Base-by-base conservation (phyloP, 37 sponge, comb jelly and placozoan genomes). In the Ephydatia muelleri region DNA sequence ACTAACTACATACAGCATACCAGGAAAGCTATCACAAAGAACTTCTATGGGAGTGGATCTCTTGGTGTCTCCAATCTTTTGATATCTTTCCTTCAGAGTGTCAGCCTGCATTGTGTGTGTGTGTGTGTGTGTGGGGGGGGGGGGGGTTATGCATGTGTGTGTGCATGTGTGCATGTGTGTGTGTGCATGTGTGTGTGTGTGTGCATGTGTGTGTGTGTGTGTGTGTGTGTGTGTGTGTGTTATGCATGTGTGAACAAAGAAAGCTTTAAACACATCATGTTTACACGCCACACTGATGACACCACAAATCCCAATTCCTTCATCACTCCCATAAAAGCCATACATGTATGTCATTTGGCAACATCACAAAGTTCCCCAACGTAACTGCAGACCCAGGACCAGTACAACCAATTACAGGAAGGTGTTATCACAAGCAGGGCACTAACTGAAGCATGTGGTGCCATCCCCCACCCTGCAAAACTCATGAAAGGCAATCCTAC, bases 1-100 rank as follows among this genome's bases (percentile, higher is more conserved):
- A 26, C 16, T 26, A 23, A 26, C 30, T 27, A 23, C 13, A 28
- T n/a, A 65, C 26, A 75, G 9, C 38, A 75, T 75, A 97, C 98
- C 97, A 77, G 99, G 97, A 43, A 86, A 88, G 72, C 83, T 89
- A n/a, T 94, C 96, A 77, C 97, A 99, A 36, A 99, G 92, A 29
- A 95, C 94, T 74, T 99, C 99, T 27, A 99, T 99, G 30, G 97
- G 97, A 29, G 99, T 99, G 12, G 93, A 91, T 67, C 99, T 81
- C 83, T 99, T 99, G 23, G 99, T 99, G 80, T 97, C 97, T 40
- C 99, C 99, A 27, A 99, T 99, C 91, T 97, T 97, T 87, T 99
- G 99, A 82, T 99, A 99, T 40, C 99, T 49, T 77, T 99, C 99
- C 67, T 97, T 97, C 65, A 99, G 82, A 69, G 97, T 99, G 78